Conservation (phyloP, 2,797 vertebrate genomes). For the Acanthurus leucopareius region DNA sequence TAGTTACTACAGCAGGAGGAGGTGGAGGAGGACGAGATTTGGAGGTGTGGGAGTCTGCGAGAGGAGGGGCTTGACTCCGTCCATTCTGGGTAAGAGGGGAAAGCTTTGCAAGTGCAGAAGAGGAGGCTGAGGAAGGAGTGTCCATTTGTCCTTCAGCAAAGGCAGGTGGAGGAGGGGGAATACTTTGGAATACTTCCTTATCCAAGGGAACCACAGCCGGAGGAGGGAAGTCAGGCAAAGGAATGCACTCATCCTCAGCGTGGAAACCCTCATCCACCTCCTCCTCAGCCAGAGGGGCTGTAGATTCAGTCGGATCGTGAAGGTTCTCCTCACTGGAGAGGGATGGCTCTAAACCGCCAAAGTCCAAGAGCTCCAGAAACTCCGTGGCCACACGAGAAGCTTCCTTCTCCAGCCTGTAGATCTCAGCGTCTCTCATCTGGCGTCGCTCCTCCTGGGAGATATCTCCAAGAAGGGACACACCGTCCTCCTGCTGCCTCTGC, state of each 20-base stretch:
- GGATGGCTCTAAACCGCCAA: conserved; percentile 88
- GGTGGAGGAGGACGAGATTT: conserved; percentile 33
- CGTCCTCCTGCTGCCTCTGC: conserved; percentile 90
- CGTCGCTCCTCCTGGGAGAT: conserved; percentile 86
- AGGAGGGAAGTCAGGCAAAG: conserved; percentile 80
- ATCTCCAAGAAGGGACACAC: conserved; percentile 87
- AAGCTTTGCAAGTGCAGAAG: conserved; percentile 38
- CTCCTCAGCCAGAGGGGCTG: conserved; percentile 88
- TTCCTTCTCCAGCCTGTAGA: conserved; percentile 92
- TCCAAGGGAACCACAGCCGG: conserved; percentile 72
- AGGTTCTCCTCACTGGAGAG: conserved; percentile 90
- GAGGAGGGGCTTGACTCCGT: conserved; percentile 31
- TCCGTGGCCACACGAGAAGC: conserved; percentile 93
- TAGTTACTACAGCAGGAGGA: conserved; percentile 49
- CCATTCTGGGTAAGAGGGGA: conserved; percentile 46
- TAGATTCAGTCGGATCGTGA: conserved; percentile 86
- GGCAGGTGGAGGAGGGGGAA: conserved; percentile 84
- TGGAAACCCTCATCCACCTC: conserved; percentile 91
- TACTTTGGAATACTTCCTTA: conserved; percentile 77
- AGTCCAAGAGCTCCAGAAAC: conserved; percentile 93
- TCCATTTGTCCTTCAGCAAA: conserved; percentile 78
- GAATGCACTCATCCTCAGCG: conserved; percentile 86
- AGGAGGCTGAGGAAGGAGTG: conserved; percentile 42
- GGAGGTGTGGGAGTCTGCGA: conserved; percentile 40
- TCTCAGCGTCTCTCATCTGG: conserved; percentile 90